Conservation (phyloP, 2,888 invertebrate species). For the Cryptosula pallasiana region DNA sequence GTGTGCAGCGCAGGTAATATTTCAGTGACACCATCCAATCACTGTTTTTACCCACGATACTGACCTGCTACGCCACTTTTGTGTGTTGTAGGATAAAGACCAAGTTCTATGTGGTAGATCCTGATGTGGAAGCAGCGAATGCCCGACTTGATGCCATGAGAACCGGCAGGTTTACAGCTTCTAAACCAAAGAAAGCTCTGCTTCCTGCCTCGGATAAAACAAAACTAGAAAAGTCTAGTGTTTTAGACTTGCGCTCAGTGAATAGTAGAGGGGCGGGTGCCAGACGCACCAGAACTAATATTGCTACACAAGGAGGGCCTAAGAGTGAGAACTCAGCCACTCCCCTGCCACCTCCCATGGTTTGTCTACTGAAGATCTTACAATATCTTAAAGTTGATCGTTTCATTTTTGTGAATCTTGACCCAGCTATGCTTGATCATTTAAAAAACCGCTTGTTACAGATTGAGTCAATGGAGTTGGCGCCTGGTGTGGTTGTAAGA, state of each 20-base stretch:
- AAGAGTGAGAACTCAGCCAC: background rate
- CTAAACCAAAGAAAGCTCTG: slow-evolving; percentile 11
- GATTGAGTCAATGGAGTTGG: slow-evolving; percentile 48
- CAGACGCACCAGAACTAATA: background rate
- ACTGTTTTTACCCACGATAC: no score
- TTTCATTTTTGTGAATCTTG: background rate
- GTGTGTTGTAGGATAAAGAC: slow-evolving; percentile 41
- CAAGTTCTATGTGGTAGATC: slow-evolving; percentile 43
- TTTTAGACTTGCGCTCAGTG: slow-evolving; percentile 6
- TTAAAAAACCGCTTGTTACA: no score
- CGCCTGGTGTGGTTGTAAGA: slow-evolving; percentile 44
- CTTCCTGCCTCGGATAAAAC: slow-evolving; percentile 3
- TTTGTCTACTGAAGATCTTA: no score
- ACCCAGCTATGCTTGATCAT: no score
- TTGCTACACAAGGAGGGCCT: background rate
- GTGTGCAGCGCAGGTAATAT: no score
- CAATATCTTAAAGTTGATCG: no score
- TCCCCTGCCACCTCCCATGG: slow-evolving; percentile 42
- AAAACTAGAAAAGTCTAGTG: slow-evolving; percentile 14
- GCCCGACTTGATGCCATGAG: slow-evolving; percentile 46
- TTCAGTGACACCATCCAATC: no score
- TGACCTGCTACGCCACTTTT: no score
- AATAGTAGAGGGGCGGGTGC: background rate
- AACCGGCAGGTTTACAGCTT: slow-evolving; percentile 33
- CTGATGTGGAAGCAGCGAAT: slow-evolving; percentile 43